Evolutionary conservation across 2,113 vertebrate genomes (phyloP).

Genomic region (Carassius carassius): DNA sequence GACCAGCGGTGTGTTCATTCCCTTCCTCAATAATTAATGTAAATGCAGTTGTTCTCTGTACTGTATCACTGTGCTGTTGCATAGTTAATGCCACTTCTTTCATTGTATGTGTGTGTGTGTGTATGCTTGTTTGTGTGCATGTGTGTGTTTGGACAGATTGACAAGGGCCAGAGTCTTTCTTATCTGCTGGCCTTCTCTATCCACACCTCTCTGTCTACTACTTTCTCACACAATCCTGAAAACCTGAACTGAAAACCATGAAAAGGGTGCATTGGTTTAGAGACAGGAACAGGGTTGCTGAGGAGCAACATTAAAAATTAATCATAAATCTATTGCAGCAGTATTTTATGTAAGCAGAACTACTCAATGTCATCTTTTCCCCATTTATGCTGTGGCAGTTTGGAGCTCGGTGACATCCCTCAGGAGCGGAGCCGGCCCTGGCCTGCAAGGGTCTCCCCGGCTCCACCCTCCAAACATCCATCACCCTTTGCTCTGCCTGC

Average conservation of each 20-base stretch:
- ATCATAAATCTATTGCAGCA: conserved; percentile 78
- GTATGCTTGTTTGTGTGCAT: neutral
- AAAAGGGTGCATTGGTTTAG: conserved; percentile 24
- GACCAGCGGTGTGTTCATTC: conserved; percentile 46
- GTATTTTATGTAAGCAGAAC: conserved; percentile 81
- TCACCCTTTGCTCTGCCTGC: conserved; percentile 23
- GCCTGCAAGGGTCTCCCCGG: conserved; percentile 26
- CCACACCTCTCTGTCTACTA: conserved; percentile 23
- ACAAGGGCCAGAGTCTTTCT: neutral
- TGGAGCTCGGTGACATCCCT: conserved; percentile 45
- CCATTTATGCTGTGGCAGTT: conserved; percentile 76
- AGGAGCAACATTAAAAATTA: conserved; percentile 81
- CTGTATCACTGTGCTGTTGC: conserved; percentile 59
- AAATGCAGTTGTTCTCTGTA: conserved; percentile 35
- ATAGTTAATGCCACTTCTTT: conserved; percentile 67
- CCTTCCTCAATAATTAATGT: conserved; percentile 71
- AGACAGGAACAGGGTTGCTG: conserved; percentile 75
- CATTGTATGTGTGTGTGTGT: neutral
- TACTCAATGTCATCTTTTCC: conserved; percentile 71
- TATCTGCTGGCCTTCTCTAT: neutral
- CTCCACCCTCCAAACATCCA: conserved; percentile 39
- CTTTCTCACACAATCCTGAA: neutral
- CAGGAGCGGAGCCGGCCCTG: conserved; percentile 22
- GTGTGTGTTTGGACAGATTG: conserved; percentile 15
- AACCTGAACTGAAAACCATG: neutral